Evolutionary conservation across 1,140 invertebrate species (phyloP).

Genomic region (Thrips palmi): DNA sequence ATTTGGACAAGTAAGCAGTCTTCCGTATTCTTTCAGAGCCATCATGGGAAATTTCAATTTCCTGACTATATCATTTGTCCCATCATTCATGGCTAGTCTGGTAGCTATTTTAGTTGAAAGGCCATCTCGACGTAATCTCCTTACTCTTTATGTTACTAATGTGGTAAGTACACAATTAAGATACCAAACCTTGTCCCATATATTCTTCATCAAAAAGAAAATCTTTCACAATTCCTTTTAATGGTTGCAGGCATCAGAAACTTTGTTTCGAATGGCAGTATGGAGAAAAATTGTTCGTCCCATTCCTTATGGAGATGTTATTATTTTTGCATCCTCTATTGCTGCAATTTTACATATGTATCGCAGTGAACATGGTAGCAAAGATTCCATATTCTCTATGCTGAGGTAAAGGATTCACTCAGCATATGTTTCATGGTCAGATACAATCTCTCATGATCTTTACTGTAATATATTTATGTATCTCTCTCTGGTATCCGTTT

Average conservation of each 20-base stretch:
- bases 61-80: constrained; percentile 46
- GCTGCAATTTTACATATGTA: constrained; percentile 37
- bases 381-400: constrained; percentile 43
- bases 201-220: background rate
- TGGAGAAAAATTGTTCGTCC: constrained; percentile 37
- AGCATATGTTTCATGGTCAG: background rate
- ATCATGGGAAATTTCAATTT: constrained; percentile 47
- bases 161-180: constrained; percentile 32
- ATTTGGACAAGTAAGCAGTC: constrained; percentile 9
- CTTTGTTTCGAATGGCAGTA: constrained; percentile 51
- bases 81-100: constrained; percentile 47
- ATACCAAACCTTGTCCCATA: background rate
- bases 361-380: constrained; percentile 26
- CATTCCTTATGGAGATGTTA: constrained; percentile 41
- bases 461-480: background rate
- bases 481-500: background rate
- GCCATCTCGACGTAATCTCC: constrained; percentile 42
- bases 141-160: constrained; percentile 65
- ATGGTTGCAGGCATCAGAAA: constrained; percentile 45
- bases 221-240: constrained; percentile 9
- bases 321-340: constrained; percentile 40
- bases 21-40: constrained; percentile 33
- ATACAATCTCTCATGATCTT: background rate
- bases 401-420: constrained; percentile 37
- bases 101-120: constrained; percentile 57